These are phyloP conservation scores for Marronus borbonicus DNA, from an alignment of 2,888 invertebrate genomes.

Conservation along the genomic window DNA sequence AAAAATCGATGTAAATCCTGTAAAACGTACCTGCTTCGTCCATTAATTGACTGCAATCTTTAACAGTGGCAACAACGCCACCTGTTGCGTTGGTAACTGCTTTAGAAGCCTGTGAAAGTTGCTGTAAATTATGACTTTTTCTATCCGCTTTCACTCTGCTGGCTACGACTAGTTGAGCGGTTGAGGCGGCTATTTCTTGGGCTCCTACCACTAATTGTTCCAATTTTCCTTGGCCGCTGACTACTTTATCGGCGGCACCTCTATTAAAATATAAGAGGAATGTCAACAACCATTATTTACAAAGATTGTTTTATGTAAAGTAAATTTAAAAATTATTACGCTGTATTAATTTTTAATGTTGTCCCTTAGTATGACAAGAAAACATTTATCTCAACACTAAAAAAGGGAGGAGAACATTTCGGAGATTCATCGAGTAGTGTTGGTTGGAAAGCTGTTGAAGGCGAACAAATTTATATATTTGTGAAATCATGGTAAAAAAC, in stretches of 20 bases:
- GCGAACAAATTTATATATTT: no score
- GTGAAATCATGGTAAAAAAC: no score
- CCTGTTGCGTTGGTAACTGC: conserved; percentile 93
- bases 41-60: conserved; percentile 88
- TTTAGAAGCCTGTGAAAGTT: conserved; percentile 88
- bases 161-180: conserved; percentile 97
- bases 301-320: no score
- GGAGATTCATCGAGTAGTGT: no score
- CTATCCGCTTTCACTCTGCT: conserved; percentile 96
- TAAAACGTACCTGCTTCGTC: conserved; percentile 80
- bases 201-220: conserved; percentile 97
- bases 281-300: no score
- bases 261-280: conserved; percentile 69
- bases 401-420: no score
- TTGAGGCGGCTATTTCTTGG: conserved; percentile 96
- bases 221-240: conserved; percentile 87
- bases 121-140: conserved; percentile 83
- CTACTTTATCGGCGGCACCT: conserved; percentile 93
- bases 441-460: no score
- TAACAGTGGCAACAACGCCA: conserved; percentile 91
- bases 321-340: no score
- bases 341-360: no score
- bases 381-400: no score
- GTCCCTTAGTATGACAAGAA: no score
- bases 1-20: background rate